Evolutionary conservation across 1,140 invertebrate species (phyloP), one percentile per base, ranked within the genome.

Genomic region (Leptinotarsa lineolata): DNA sequence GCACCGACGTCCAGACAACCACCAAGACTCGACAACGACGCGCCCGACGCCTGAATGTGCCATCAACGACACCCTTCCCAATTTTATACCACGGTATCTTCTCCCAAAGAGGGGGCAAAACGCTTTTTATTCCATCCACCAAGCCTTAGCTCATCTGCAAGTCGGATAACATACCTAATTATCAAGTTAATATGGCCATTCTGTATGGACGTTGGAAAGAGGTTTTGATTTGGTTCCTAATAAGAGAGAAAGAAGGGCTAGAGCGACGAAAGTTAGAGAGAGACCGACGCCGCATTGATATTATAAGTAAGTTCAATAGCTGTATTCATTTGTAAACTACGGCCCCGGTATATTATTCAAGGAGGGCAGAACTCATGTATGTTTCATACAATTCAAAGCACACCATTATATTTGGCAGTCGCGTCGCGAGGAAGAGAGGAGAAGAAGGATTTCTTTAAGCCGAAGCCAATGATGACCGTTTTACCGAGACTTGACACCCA

Each of bases 121-220:
- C 80, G 83, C 83, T 84, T 84, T 84, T 84, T 84, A 84, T 84
- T 83, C 83, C 82, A 84, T 83, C 81, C 81, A 81, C 74, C 77
- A 76, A 78, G 78, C 81, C 78, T 80, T 82, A 77, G 87, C 92
- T 92, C 91, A 93, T 93, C 91, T 93, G 92, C 92, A 93, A 93
- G 91, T 93, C 91, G 89, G 92, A 93, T 92, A 92, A 92, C 91
- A 90, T 89, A 91, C 89, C 91, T 93, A 93, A 93, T 93, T 93
- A 93, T 92, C 91, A 93, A 92, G 91, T 92, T 92, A 92, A 92
- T 92, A 92, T 92, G 91, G 91, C 88, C 88, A 89, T 90, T 90
- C 88, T 88, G 88, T 83, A 82, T 83, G 80, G 82, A 80, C 80
- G 80, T 78, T 80, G 81, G 82, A 82, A 83, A 83, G 83, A 84